Base-by-base conservation (phyloP, 2,888 invertebrate species). In the Ophion ellenae region DNA sequence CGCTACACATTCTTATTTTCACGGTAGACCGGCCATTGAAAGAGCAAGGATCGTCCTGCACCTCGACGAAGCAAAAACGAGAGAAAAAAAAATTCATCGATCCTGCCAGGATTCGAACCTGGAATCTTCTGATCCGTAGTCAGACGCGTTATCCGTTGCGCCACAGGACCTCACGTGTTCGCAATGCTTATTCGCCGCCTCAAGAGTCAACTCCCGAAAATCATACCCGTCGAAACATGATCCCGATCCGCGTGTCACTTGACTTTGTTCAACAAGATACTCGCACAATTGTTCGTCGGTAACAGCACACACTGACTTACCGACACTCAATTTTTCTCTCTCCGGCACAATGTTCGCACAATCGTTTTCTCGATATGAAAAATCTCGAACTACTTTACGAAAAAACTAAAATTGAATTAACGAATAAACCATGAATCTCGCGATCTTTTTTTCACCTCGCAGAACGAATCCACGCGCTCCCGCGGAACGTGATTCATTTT, bases 111-210 rank as follows among this genome's bases (percentile, higher is more conserved):
- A 92, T 92, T 92, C 91, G 92, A 92, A 92, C 91, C 95, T 96
- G 96, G 95, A 95, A 95, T 95, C 95, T 95, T 95, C 95, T 96
- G 96, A 96, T 96, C 96, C 96, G 96, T 96, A 96, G 96, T 96
- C 96, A 96, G 96, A 96, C 96, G 87, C 87, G 87, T 87, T 87
- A 85, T 87, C 95, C 95, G 93, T 95, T 95, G 95, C 95, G 95
- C 95, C 95, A 95, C 95, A 95, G 94, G 95, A 95, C 95, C 95
- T 69, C 24, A 11, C 40, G 1, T 77, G 24, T 24, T 36, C 4
- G 5, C 1, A 20, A 24, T 11, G 36, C 10, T 32, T 11, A 69
- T 59, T 10, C 17, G 24, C 11, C 32, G 10, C 11, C 66, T 66
- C 9, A 76, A 10, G 66, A 10, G 32, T 0, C 14, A 17, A 28